Conservation (phyloP, 2,888 invertebrate species). For the Luperina testacea region DNA sequence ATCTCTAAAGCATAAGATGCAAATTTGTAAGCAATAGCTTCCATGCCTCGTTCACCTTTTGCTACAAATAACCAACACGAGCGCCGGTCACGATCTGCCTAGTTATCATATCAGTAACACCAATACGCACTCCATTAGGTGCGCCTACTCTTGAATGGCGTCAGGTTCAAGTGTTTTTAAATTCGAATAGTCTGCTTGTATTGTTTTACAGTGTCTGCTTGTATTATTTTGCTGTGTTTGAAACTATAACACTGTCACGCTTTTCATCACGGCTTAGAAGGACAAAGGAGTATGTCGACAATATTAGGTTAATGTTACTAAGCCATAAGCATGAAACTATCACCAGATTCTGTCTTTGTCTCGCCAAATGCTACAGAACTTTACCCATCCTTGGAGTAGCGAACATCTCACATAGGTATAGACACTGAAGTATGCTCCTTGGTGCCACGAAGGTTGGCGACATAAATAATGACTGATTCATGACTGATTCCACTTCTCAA, state of each 20-base stretch:
- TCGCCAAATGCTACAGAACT: not conserved
- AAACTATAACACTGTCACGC: not conserved
- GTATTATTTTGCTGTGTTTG: not conserved
- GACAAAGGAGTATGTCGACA: not conserved
- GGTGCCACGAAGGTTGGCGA: conserved; percentile 37
- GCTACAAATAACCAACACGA: conserved; percentile 41
- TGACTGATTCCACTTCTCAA: conserved; percentile 21
- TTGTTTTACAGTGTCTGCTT: conserved; percentile 12
- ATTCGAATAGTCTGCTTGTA: conserved; percentile 7
- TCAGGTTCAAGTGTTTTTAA: conserved; percentile 37
- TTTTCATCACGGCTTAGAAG: not conserved
- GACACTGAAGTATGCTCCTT: conserved; percentile 5
- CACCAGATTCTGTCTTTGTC: not conserved
- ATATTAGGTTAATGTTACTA: not conserved
- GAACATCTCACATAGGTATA: not conserved
- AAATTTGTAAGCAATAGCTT: conserved; percentile 39
- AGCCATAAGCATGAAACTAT: no score
- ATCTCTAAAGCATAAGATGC: conserved; percentile 30
- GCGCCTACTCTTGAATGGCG: conserved; percentile 39
- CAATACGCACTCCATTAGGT: conserved; percentile 48
- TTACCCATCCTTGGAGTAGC: not conserved
- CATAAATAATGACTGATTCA: conserved; percentile 49
- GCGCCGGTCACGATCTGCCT: conserved; percentile 54
- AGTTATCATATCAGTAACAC: conserved; percentile 55
- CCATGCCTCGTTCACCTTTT: conserved; percentile 52